Evolutionary conservation across 2,888 invertebrate species (phyloP), one percentile per base, ranked within the genome.

Genomic region (Callosobruchus maculatus): DNA sequence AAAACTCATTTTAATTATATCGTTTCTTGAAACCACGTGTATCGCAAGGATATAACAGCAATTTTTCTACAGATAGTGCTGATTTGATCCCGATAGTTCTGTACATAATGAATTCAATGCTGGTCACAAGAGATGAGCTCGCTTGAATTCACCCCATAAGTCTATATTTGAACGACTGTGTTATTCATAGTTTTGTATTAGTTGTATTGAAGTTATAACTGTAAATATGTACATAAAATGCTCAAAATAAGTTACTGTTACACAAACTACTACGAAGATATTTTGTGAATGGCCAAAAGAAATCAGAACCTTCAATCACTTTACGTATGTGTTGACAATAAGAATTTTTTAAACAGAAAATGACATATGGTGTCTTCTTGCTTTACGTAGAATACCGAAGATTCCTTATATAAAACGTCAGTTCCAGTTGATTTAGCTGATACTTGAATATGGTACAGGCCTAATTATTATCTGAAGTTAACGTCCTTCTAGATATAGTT

Each of bases 191-290:
- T n/a, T 72, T 67, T 7, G 26, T 20, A 22, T 68, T 21, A 30
- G 68, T 68, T n/a, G 21, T 72, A 30, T 7, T 30, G 0, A 26
- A 68, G n/a, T 68, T 71, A 68, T 68, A 49, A 73, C 66, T 80
- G 80, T 81, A 81, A 76, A 81, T 81, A 81, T 81, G 80, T 81
- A 81, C 26, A 81, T 81, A 81, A 75, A 77, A 76, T 79, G 80
- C 81, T 81, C 80, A 81, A 81, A 72, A 73, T 70, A 67, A 67
- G 72, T 75, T 74, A 77, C 73, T 76, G 75, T 75, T 73, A 78
- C 74, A 75, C 74, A 71, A 73, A 75, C 76, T 74, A 74, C 73
- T 73, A 71, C 67, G 69, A 20, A 72, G 68, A 74, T 68, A 49
- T 71, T 72, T 73, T 74, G n/a, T 73, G 22, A 73, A 72, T 72